Evolutionary conservation across 2,797 vertebrate genomes (phyloP), one percentile per base, ranked within the genome.

Genomic region (Acipenser oxyrinchus): DNA sequence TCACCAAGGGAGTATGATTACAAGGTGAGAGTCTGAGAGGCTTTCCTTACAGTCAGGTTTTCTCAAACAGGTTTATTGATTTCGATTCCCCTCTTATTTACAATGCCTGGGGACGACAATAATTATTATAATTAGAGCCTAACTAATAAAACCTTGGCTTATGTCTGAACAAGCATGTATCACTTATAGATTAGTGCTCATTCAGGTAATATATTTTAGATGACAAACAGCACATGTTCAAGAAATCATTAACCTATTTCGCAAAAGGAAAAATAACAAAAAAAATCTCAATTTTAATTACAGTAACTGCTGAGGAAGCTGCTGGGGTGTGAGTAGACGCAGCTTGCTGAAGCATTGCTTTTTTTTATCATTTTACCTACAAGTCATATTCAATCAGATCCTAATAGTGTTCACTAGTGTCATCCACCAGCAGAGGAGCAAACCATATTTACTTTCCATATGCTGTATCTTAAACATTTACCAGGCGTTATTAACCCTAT

Each of bases 161-260:
- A 73, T 78, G 78, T 72, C 74, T 81, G 78, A 82, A 82, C 83
- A 73, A 77, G 65, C 72, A 48, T 70, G 82, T 78, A 78, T 81
- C 81, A 68, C 78, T 71, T 79, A 83, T 76, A 83, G 84, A 87
- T 88, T 75, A 83, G 80, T 81, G 76, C 76, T 66, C 75, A 76
- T 81, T 82, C 70, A 71, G 77, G 83, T 84, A 84, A 82, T 82
- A 80, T 81, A 82, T 85, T 80, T 83, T 82, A 87, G 84, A 84
- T 83, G 79, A 82, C 75, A 78, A 82, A 79, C 76, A 78, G 62
- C 50, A 65, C 63, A 68, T 65, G 66, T 60, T n/a, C 63, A 52
- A 75, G 65, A 74, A 83, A 76, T 78, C 77, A 84, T 87, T 87
- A 87, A 83, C 82, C 83, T 72, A 58, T 1, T 64, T 70, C 75